Evolutionary conservation across 2,888 invertebrate species (phyloP).

Genomic region (Dioctria linearis): DNA sequence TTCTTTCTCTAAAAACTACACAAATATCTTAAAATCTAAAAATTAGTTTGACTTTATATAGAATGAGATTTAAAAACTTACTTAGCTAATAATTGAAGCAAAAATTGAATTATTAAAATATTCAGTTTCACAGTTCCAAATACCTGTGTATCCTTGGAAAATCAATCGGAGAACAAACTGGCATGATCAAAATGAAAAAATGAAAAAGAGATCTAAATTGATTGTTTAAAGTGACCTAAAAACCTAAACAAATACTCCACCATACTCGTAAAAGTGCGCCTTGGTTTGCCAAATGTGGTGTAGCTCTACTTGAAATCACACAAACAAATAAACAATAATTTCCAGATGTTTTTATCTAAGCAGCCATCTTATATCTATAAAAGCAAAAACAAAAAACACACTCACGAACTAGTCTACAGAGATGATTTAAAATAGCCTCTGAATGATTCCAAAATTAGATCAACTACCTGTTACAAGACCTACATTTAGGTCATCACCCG

Average conservation of each 20-base stretch:
- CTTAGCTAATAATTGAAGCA: too few species aligned
- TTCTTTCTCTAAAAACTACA: too few species aligned
- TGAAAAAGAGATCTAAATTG: background rate
- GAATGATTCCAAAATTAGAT: constrained; percentile 49
- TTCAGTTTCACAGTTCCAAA: too few species aligned
- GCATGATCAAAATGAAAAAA: background rate
- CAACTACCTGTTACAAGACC: constrained; percentile 55
- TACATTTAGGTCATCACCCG: constrained; percentile 41
- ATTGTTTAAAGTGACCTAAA: background rate
- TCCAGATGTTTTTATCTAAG: constrained; percentile 26
- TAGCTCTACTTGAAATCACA: background rate
- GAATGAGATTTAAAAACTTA: too few species aligned
- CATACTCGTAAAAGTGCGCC: too few species aligned
- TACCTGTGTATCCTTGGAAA: background rate
- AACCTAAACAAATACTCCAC: too few species aligned
- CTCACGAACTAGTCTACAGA: background rate
- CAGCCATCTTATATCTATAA: background rate
- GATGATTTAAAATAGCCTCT: constrained; percentile 26
- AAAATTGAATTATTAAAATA: too few species aligned
- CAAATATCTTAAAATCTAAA: background rate
- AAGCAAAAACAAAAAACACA: constrained; percentile 28
- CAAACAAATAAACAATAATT: constrained; percentile 12
- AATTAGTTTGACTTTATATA: background rate
- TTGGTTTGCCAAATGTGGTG: too few species aligned
- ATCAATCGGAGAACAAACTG: background rate